A percentile compares a stretch with the other conserved stretches of the same genome.
Evolutionary conservation across 2,888 invertebrate species (phyloP).

Genomic region (Hirudinaria manillensis): DNA sequence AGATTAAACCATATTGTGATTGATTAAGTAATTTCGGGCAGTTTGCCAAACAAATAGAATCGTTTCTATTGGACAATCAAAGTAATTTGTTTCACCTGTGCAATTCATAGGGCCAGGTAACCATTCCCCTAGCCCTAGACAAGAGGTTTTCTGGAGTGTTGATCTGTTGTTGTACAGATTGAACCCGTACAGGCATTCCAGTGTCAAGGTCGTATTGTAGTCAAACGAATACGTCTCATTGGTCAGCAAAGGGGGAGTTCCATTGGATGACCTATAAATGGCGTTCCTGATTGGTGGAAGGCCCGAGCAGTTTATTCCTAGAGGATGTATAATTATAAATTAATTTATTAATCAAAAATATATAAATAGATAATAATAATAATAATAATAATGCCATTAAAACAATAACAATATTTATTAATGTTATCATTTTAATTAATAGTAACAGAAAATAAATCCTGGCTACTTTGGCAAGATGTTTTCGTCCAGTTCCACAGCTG

Average conservation of each 20-base stretch:
- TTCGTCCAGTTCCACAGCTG: constrained; percentile 11
- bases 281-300: not conserved
- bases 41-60: too few relatives aligned
- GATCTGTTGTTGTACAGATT: constrained; percentile 5
- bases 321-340: too few relatives aligned
- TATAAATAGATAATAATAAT: not conserved
- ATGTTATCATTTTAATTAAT: too few relatives aligned
- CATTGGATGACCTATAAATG: not conserved
- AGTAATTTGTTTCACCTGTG: constrained; percentile 8
- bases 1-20: too few relatives aligned
- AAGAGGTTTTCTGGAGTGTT: constrained; percentile 1
- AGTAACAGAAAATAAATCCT: too few relatives aligned
- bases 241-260: not conserved
- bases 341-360: too few relatives aligned
- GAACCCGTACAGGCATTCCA: not conserved
- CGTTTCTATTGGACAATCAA: not conserved
- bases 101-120: not conserved
- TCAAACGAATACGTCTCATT: not conserved
- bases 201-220: constrained; percentile 7
- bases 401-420: too few relatives aligned
- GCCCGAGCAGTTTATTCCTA: constrained; percentile 9
- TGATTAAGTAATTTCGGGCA: too few relatives aligned
- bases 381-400: too few relatives aligned
- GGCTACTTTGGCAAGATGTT: constrained; percentile 5
- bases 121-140: constrained; percentile 18